Evolutionary conservation across 2,888 invertebrate species (phyloP), one percentile per base, ranked within the genome.

Genomic region (Cephonodes hylas): DNA sequence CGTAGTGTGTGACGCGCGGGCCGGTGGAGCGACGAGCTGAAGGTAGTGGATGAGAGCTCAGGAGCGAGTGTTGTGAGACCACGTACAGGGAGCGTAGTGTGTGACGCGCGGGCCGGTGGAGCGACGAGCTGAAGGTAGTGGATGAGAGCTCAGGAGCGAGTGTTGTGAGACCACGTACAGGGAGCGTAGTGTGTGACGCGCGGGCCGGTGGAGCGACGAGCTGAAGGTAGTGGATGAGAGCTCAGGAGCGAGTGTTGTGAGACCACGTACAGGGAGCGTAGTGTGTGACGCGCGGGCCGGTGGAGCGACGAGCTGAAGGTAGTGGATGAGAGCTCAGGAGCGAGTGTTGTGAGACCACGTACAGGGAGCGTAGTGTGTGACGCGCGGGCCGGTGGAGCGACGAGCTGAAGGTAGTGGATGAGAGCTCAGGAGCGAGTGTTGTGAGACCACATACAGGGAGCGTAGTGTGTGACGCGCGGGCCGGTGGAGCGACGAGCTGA

Each of bases 61-160:
- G 53, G 48, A 27, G 27, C 27, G 31, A 27, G 53, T 8, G 53
- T 53, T 31, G 23, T 48, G 25, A 27, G n/a, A 48, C 5, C 23
- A 22, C 22, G 22, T 45, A 45, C 45, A 45, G 22, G 34, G 34
- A 38, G 34, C 34, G 13, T 38, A 38, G 34, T 38, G 34, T 38
- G 34, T 13, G 13, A 38, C 34, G 34, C 34, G 13, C 34, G 34
- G 34, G 34, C 34, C 34, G 34, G 34, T 38, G 34, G 45, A 22
- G 22, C 23, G 46, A 46, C 46, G 46, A 46, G 23, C 46, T n/a
- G n/a, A 46, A 46, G 46, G 46, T 25, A 46, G 46, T 46, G 46
- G 46, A 46, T 46, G 46, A 46, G 46, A 46, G 46, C 46, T 46
- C 46, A 46, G 46, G 46, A 46, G 46, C 46, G 46, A 48, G 27